These are phyloP conservation scores for Hemistola chrysoprasaria DNA, from an alignment of 2,888 invertebrate species.

Conservation along the genomic window DNA sequence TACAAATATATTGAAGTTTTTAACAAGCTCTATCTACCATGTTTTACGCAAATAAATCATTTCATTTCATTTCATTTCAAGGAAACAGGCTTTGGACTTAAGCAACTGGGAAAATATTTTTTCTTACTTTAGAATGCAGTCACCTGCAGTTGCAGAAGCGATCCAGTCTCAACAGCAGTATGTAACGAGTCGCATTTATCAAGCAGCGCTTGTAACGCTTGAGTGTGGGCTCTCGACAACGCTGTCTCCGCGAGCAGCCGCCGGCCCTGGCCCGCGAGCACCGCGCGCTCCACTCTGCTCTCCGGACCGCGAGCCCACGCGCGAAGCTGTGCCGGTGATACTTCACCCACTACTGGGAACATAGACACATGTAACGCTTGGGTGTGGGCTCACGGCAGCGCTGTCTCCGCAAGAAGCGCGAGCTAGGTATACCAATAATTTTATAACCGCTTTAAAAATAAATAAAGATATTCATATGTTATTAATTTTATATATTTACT, in stretches of 20 bases:
- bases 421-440: too few relatives aligned
- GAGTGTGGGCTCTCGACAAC: slow-evolving; percentile 52
- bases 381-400: too few relatives aligned
- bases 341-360: slow-evolving; percentile 53
- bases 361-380: too few relatives aligned
- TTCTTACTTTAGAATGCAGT: slow-evolving; percentile 36
- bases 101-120: background rate
- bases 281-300: slow-evolving; percentile 69
- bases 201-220: slow-evolving; percentile 83
- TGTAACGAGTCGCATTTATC: slow-evolving; percentile 90
- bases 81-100: background rate
- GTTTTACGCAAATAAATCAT: too few relatives aligned
- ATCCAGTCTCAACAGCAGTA: slow-evolving; percentile 87
- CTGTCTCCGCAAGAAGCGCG: too few relatives aligned
- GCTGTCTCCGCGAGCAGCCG: slow-evolving; percentile 61
- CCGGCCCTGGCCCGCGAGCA: slow-evolving; percentile 69
- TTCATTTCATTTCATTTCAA: too few relatives aligned
- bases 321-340: slow-evolving; percentile 61
- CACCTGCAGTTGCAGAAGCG: slow-evolving; percentile 85
- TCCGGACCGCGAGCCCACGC: slow-evolving; percentile 64
- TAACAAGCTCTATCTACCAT: too few relatives aligned
- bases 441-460: too few relatives aligned
- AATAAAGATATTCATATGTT: too few relatives aligned
- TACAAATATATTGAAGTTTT: too few relatives aligned
- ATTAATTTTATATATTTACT: too few relatives aligned